Conservation (phyloP, 2,113 vertebrate genomes). For the Sturnus vulgaris region DNA sequence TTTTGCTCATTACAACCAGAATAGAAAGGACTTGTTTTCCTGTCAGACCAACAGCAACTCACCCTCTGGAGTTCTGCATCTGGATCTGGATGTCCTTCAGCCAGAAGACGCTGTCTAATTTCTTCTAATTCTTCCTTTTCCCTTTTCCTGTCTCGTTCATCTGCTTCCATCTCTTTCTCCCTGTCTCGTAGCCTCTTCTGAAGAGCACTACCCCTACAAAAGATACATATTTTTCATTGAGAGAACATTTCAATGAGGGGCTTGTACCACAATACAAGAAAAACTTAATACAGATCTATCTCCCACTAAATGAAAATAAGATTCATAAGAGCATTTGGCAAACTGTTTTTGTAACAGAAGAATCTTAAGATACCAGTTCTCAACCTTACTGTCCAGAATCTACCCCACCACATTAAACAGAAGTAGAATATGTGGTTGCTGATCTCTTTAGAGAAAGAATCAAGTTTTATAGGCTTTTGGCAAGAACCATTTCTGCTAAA, state of each 20-base stretch:
- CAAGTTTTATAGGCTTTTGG: background rate
- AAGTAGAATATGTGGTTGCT: background rate
- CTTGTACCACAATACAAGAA: background rate
- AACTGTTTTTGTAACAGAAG: background rate
- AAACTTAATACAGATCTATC: background rate
- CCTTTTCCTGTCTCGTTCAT: slow-evolving; percentile 95
- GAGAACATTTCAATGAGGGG: background rate
- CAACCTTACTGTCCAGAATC: background rate
- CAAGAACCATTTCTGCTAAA: background rate
- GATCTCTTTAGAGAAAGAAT: background rate
- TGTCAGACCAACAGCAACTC: slow-evolving; percentile 12
- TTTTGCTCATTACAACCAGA: background rate
- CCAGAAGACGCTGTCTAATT: slow-evolving; percentile 93
- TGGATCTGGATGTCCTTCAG: slow-evolving; percentile 97
- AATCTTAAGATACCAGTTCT: background rate
- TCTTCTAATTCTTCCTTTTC: slow-evolving; percentile 98
- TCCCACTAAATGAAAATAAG: background rate
- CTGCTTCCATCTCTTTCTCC: slow-evolving; percentile 97
- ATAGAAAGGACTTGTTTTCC: background rate
- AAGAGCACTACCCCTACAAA: slow-evolving; percentile 93
- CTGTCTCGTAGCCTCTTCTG: slow-evolving; percentile 95
- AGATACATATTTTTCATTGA: background rate
- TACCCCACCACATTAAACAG: background rate
- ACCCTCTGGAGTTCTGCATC: slow-evolving; percentile 98
- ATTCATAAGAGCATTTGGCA: background rate